Conservation (phyloP, 2,888 invertebrate genomes). For the Caenorhabditis japonica region DNA sequence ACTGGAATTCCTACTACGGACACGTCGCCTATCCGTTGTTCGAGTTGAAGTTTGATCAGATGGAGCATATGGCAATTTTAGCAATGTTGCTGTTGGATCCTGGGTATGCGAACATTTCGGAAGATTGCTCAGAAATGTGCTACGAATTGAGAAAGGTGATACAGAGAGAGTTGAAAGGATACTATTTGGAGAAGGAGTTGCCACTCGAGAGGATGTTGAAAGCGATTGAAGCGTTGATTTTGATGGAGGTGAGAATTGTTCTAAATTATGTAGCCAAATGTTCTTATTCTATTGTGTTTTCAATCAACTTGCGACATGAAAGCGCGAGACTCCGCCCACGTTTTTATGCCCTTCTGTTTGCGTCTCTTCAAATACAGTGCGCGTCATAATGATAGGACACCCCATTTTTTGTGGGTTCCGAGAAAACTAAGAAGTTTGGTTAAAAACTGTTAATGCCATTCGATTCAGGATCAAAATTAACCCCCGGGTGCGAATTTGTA, state of each 20-base stretch:
- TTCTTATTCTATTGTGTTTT: too few species aligned
- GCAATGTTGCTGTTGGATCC: slow-evolving; percentile 23
- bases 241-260: slow-evolving; percentile 33
- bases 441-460: too few species aligned
- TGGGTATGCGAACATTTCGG: slow-evolving; percentile 21
- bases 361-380: too few species aligned
- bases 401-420: too few species aligned
- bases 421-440: too few species aligned
- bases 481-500: too few species aligned
- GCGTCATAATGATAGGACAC: too few species aligned
- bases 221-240: slow-evolving; percentile 16
- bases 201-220: slow-evolving; percentile 18
- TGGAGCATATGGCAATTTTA: slow-evolving; percentile 28
- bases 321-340: too few species aligned
- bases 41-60: slow-evolving; percentile 25
- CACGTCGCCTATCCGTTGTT: slow-evolving; percentile 27
- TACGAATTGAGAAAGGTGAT: slow-evolving; percentile 19
- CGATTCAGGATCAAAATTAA: too few species aligned
- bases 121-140: slow-evolving; percentile 25
- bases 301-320: too few species aligned
- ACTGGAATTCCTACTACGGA: slow-evolving; percentile 28
- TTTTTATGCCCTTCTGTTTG: too few species aligned
- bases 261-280: too few species aligned
- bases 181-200: slow-evolving; percentile 23
- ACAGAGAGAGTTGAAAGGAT: slow-evolving; percentile 25